Base-by-base conservation (phyloP, 1,140 invertebrate genomes). In the Brachionus paranguensis region DNA sequence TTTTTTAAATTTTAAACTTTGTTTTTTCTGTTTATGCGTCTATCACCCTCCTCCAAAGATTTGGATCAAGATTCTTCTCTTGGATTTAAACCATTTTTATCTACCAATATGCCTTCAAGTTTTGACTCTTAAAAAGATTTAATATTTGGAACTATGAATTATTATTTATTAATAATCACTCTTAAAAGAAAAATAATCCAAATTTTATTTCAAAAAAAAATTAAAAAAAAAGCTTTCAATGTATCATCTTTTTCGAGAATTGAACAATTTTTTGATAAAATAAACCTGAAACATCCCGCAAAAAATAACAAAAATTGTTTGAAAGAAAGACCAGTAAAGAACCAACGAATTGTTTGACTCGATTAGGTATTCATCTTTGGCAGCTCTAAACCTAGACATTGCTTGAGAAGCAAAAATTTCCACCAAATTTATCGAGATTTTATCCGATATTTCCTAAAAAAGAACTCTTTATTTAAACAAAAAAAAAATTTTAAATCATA, bases 381-480 rank as follows among this genome's bases (percentile, higher is more conserved):
- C 11, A 12, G n/a, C 37, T 24, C 64, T 3, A 68, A 81, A 81
- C 33, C 78, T 60, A 12, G 78, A 81, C 78, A 81, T 81, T 17
- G 78, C 78, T 37, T 81, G 78, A 65, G 55, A 29, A 43, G 78
- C 43, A 47, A 81, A 81, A 55, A 81, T 64, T 68, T 81, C 78
- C 10, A 81, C 64, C 33, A 81, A 45, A 60, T 68, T 64, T 17
- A 60, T 60, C 5, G 37, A 45, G 17, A 81, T 81, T 43, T 81
- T 81, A 29, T 81, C 64, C 17, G 78, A 45, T 45, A 60, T 64
- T 68, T 37, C 43, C 43, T 81, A 1, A 11, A 79, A 55, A 2
- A 81, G 37, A 64, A 45, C 11, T 12, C 4, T n/a, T 27, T 33
- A 55, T 14, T 33, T 55, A 41, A 45, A 65, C 1, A 27, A 33